Evolutionary conservation across 1,140 invertebrate species (phyloP), one percentile per base, ranked within the genome.

Genomic region (Achroia grisella): DNA sequence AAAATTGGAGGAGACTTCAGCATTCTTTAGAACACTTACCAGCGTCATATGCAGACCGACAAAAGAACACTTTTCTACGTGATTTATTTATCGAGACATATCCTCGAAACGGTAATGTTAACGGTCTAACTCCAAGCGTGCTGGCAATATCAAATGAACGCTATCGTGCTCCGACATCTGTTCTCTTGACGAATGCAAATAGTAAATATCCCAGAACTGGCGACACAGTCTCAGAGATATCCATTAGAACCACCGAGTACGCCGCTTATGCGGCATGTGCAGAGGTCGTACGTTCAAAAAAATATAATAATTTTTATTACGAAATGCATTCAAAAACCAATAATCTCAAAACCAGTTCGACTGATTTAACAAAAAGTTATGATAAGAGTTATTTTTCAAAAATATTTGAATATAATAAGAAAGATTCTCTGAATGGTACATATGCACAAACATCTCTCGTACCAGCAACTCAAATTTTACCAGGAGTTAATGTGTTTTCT

Each of bases 51-150:
- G 46, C 40, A 58, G 51, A 62, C 63, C 70, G 64, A 71, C 67
- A 73, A 71, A 71, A 56, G 51, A 59, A 59, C 63, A 66, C 56
- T 61, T 63, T 61, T 42, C 56, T 65, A 68, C 71, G 68, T 71
- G 67, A 73, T 75, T 67, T 71, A 64, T 69, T 60, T 74, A 67
- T 71, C 59, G 69, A 74, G 63, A 67, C 65, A 64, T 71, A 64
- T 70, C 65, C 60, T 68, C 62, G 54, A 58, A 73, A 71, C 59
- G 60, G 69, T 68, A 63, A 63, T 51, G 52, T 42, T 75, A 79
- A 75, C 67, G 65, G 73, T 65, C 55, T 56, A 44, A 45, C 61
- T 35, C 36, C 52, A 57, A 55, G 62, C 67, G 71, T 75, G 76
- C 64, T 60, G 43, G 59, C 62, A 70, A 73, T 77, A 65, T 51